Evolutionary conservation across 2,797 vertebrate species (phyloP), one percentile per base, ranked within the genome.

Genomic region (Gallinago stenura): DNA sequence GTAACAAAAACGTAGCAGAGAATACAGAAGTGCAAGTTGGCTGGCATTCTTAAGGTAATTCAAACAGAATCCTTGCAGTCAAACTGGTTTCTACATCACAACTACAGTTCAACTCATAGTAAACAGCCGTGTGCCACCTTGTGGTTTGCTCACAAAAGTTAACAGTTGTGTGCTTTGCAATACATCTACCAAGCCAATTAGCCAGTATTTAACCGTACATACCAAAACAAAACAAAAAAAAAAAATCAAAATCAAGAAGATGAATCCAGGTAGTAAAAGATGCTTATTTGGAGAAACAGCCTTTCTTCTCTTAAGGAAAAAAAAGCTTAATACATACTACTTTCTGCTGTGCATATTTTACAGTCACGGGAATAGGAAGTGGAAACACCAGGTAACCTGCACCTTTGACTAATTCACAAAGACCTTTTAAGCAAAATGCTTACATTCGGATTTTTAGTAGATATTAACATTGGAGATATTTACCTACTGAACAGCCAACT

Each of bases 401-500:
- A 39, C n/a, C 79, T 86, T 61, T 68, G 54, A 87, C 7, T 51
- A 83, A 60, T 33, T 56, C 30, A 35, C 45, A 15, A 62, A 82
- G 53, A 83, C 11, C 15, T 68, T 81, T 56, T 20, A 91, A 82
- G 85, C 73, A 89, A 87, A 92, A 87, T 21, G 54, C 45, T 81
- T 93, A 94, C 86, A 73, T 91, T 94, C 68, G 19, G 12, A 48
- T 93, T 77, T 28, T 48, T 22, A 37, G 37, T 37, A 73, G 48
- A 18, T 61, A 56, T 6, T 56, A 72, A 46, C 24, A 45, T 1
- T 21, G 58, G 33, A 43, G 78, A 28, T n/a, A 87, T 71, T 93
- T n/a, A 91, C 56, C 46, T 79, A 35, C 22, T 65, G 61, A 89
- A 95, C 94, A 97, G 95, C 94, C 97, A 97, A 84, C 97, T 95